Evolutionary conservation across 2,888 invertebrate species (phyloP), one percentile per base, ranked within the genome.

Genomic region (Salpingus planirostris): DNA sequence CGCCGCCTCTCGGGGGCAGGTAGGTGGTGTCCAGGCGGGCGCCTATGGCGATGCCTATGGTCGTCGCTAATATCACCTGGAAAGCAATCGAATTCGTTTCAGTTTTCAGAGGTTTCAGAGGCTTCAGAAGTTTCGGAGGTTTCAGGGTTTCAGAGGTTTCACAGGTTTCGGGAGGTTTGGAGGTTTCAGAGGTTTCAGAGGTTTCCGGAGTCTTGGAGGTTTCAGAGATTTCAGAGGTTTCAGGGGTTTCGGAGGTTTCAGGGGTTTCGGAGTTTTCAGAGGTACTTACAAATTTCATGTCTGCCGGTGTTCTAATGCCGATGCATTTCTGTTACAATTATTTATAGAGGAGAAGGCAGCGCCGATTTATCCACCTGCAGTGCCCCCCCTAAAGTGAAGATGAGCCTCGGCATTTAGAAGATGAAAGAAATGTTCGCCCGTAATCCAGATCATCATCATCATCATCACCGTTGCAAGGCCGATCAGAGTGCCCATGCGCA

Each of bases 1-100:
- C 62, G 1, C 70, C 66, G 1, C 67, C 63, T 38, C 70, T 64
- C 2, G 76, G 73, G 1, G 77, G 77, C 1, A 76, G 65, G 54
- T 74, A 74, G 12, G 66, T 67, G 18, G 69, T 69, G 38, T 77
- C 75, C 29, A 77, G 58, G 6, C 69, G 66, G n/a, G 70, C 76
- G 8, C 70, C 68, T 4, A 63, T 34, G 8, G 66, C 65, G 21
- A 62, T 40, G 3, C 67, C 55, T 1, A 61, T 57, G 36, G 69
- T 45, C 15, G 60, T 49, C 22, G 68, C 38, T 27, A 69, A 44
- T 36, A 69, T 54, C 24, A 69, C 48, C 72, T 71, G 62, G 11
- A 23, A 23, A 10, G 5, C 5, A 23, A 5, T 23, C 8, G n/a
- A n/a, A n/a, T n/a, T n/a, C n/a, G n/a, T n/a, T n/a, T n/a, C n/a